A percentile compares a stretch with the other conserved stretches of the same genome.
phyloP scores from a whole-genome alignment of 2,113 vertebrate genomes.

The Oxyruncus cristatus region DNA sequence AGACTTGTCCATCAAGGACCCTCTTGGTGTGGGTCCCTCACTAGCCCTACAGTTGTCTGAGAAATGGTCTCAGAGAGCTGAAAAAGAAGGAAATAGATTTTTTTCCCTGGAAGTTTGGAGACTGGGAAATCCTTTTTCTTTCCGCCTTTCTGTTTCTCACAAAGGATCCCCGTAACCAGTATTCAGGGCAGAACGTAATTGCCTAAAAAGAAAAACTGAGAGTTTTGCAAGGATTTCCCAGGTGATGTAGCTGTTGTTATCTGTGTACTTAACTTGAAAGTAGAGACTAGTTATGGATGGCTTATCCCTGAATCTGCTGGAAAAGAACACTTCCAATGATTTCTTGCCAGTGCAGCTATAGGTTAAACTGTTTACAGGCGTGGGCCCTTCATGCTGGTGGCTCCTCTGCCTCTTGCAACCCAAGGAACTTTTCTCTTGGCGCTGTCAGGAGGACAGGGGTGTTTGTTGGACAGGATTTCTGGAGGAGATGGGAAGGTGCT shows the following conservation, averaged over 20 bases:
- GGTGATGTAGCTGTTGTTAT: neutral
- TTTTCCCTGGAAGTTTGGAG: neutral
- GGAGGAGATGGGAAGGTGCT: neutral
- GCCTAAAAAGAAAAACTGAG: neutral
- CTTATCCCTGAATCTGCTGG: neutral
- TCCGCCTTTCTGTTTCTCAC: neutral
- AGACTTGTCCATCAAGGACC: neutral
- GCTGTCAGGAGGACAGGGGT: rapidly evolving
- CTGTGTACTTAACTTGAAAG: neutral
- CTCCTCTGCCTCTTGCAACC: neutral
- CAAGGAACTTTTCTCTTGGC: neutral
- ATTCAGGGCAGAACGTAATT: neutral
- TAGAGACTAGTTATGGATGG: neutral
- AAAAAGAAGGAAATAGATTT: neutral
- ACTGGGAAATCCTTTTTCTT: neutral
- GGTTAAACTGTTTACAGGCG: neutral
- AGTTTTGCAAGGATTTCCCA: neutral
- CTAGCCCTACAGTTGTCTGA: neutral
- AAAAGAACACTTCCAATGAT: neutral
- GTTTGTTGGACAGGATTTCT: neutral
- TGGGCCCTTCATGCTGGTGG: neutral
- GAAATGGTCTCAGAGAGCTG: neutral
- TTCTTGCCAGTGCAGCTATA: neutral
- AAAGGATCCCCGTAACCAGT: neutral
- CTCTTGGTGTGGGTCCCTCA: rapidly evolving